These are phyloP conservation scores for Henricia sp. DNA, from an alignment of 53 echinoderm and acorn worm genomes.

Conservation along the genomic window DNA sequence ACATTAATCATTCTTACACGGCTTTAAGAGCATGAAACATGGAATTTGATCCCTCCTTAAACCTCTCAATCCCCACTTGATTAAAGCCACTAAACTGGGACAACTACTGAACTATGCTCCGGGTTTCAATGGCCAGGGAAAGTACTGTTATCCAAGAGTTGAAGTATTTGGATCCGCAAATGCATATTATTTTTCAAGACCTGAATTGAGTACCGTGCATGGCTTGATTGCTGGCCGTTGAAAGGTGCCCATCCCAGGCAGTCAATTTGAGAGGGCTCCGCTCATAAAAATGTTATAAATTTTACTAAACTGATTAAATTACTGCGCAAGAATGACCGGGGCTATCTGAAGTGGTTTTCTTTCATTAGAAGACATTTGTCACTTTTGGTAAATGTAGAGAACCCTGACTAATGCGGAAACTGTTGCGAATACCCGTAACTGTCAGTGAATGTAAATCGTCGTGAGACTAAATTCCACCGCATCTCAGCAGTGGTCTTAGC, in stretches of 20 bases:
- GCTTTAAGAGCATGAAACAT: too few species aligned
- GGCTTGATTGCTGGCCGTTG: conserved; percentile 41
- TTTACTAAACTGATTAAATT: conserved; percentile 35
- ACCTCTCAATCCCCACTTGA: not conserved
- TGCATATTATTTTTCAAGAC: conserved; percentile 20
- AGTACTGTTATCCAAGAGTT: not conserved
- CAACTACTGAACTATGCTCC: too few species aligned
- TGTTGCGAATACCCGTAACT: not conserved
- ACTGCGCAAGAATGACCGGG: not conserved
- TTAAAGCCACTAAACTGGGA: not conserved
- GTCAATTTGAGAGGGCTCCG: not conserved
- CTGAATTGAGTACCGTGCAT: not conserved
- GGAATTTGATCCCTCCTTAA: too few species aligned
- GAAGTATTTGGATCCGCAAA: conserved; percentile 6
- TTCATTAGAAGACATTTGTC: conserved; percentile 35
- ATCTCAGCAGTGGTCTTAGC: not conserved
- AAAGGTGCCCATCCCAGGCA: conserved; percentile 7
- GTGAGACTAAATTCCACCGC: not conserved
- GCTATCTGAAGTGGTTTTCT: conserved; percentile 4
- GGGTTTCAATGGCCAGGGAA: not conserved
- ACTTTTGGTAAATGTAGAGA: not conserved
- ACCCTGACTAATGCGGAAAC: not conserved
- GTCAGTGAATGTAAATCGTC: not conserved
- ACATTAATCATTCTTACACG: conserved; percentile 11
- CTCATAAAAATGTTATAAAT: conserved; percentile 13